Evolutionary conservation across 2,888 invertebrate species (phyloP).

Genomic region (Antitype chi): DNA sequence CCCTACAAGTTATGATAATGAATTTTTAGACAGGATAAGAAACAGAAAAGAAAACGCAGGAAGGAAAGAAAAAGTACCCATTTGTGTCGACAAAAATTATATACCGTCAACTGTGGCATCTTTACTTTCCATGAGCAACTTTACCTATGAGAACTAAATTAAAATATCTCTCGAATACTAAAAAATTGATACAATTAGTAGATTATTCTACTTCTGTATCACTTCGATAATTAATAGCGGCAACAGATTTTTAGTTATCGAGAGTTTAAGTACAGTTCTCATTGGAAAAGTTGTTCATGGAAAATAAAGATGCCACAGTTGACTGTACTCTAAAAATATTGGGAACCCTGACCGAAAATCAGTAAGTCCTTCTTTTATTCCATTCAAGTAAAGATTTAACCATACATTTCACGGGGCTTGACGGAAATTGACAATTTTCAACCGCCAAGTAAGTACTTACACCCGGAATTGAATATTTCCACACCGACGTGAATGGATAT

Average conservation of each 20-base stretch:
- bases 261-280: too few relatives aligned
- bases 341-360: neutral
- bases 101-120: too few relatives aligned
- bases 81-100: neutral
- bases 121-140: too few relatives aligned
- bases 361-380: neutral
- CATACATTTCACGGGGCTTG: neutral
- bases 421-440: slow-evolving; percentile 44
- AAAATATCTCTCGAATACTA: too few relatives aligned
- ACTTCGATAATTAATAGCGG: too few relatives aligned
- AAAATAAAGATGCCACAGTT: too few relatives aligned
- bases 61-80: neutral
- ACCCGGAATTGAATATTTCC: slow-evolving; percentile 32
- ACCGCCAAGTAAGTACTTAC: slow-evolving; percentile 14
- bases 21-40: neutral
- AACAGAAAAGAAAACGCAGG: neutral
- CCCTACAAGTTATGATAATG: neutral
- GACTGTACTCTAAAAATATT: neutral
- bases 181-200: too few relatives aligned
- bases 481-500: neutral
- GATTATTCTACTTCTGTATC: too few relatives aligned
- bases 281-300: too few relatives aligned
- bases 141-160: too few relatives aligned
- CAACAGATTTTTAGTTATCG: too few relatives aligned
- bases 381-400: slow-evolving; percentile 26